A percentile compares a stretch with the other conserved stretches of the same genome.
Conservation (phyloP, 2,797 vertebrate species). For the Neosalanx taihuensis region DNA sequence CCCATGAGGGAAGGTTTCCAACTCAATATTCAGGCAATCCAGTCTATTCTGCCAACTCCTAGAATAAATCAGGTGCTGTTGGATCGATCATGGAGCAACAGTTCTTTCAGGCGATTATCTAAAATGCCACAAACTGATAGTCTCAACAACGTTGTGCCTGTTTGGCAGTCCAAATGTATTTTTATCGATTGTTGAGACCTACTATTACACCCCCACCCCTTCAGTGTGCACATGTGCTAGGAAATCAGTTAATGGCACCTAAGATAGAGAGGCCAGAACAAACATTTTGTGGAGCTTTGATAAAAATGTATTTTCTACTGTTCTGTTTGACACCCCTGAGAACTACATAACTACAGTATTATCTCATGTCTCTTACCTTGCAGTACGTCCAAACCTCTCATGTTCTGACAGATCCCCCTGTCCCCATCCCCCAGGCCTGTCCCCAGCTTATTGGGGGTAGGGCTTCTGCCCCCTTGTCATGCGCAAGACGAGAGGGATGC, state of each 20-base stretch:
- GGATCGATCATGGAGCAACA: too few species aligned
- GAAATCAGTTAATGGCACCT: too few species aligned
- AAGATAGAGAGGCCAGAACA: not conserved
- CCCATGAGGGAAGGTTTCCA: not conserved
- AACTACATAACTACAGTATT: conserved; percentile 11
- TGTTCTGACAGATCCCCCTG: conserved; percentile 6
- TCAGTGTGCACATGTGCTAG: too few species aligned
- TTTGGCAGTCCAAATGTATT: too few species aligned
- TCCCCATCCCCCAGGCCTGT: conserved; percentile 14
- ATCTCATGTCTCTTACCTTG: not conserved
- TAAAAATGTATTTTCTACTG: not conserved
- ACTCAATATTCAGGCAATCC: not conserved
- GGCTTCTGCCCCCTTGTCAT: conserved; percentile 49
- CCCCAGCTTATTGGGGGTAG: not conserved
- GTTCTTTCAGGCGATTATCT: too few species aligned
- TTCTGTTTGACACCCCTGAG: conserved; percentile 56
- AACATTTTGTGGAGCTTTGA: not conserved
- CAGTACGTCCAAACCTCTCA: not conserved
- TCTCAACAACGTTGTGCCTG: too few species aligned
- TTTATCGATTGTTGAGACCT: too few species aligned
- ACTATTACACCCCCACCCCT: too few species aligned
- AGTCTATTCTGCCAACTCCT: not conserved
- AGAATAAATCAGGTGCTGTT: too few species aligned
- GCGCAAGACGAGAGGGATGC: conserved; percentile 61
- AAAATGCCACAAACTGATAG: too few species aligned